Percentiles rank a stretch among this genome's conserved stretches.
Conservation (phyloP, 92 coral and sea anemone genomes). For the Zoanthus gigantus region DNA sequence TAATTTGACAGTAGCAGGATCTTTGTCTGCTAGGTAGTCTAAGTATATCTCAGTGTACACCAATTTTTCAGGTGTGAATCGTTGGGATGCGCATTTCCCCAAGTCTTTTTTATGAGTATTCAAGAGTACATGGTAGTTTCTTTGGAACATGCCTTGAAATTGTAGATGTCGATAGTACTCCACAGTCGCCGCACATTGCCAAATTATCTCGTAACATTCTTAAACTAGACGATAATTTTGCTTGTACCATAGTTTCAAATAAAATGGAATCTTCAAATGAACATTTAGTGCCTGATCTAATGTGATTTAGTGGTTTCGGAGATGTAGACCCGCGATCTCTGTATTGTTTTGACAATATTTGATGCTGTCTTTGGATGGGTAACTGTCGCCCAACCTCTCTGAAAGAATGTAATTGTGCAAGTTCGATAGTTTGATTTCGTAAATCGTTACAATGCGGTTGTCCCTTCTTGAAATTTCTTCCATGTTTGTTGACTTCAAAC, state of each 20-base stretch:
- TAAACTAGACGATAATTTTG: slow-evolving; percentile 55
- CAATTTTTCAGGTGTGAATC: slow-evolving; percentile 67
- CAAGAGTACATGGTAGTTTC: slow-evolving; percentile 44
- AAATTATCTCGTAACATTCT: slow-evolving; percentile 52
- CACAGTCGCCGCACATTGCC: slow-evolving; percentile 19
- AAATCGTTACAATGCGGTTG: slow-evolving; percentile 58
- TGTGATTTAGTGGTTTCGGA: slow-evolving; percentile 53
- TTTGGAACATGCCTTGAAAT: slow-evolving; percentile 61
- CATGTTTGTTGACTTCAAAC: slow-evolving; percentile 54
- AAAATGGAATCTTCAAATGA: slow-evolving; percentile 62
- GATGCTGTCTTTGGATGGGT: slow-evolving; percentile 46
- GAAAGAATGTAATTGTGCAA: slow-evolving; percentile 48
- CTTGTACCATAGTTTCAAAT: slow-evolving; percentile 63
- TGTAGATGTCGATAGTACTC: slow-evolving; percentile 56
- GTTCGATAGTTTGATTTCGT: slow-evolving; percentile 62
- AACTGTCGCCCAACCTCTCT: slow-evolving; percentile 50
- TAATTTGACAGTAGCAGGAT: slow-evolving; percentile 41
- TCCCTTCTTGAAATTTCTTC: slow-evolving; percentile 59
- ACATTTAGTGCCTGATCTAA: slow-evolving; percentile 54
- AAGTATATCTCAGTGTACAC: slow-evolving; percentile 63
- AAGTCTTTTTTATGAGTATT: slow-evolving; percentile 62
- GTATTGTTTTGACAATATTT: slow-evolving; percentile 59
- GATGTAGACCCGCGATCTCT: slow-evolving; percentile 46
- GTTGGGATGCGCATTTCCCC: slow-evolving; percentile 63
- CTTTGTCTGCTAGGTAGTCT: slow-evolving; percentile 62